Conservation (phyloP, 1,140 invertebrate species). For the Cydia fagiglandana region DNA sequence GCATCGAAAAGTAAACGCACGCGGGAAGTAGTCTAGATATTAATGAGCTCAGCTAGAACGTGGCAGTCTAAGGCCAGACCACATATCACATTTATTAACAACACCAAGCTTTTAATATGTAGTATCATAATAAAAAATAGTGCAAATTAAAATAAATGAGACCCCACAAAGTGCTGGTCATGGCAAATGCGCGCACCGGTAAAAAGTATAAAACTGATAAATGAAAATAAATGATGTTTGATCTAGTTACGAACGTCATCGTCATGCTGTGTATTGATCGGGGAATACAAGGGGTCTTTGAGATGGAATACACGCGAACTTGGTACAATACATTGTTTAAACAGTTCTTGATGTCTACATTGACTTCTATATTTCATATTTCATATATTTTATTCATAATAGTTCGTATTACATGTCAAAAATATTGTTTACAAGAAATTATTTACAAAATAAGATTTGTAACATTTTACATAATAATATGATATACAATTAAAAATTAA, state of each 20-base stretch:
- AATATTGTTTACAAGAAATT: too few species aligned
- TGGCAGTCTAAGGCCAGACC: too few species aligned
- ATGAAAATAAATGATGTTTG: slow-evolving; percentile 34
- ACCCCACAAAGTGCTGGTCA: slow-evolving; percentile 14
- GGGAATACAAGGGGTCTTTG: neutral
- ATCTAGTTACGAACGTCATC: slow-evolving; percentile 25
- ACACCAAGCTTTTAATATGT: neutral
- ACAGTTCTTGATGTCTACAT: too few species aligned
- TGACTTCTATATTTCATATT: too few species aligned
- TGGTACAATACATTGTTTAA: neutral
- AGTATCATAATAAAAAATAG: slow-evolving; percentile 6
- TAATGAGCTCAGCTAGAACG: too few species aligned
- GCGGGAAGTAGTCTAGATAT: too few species aligned
- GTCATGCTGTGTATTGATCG: slow-evolving; percentile 10
- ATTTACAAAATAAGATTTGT: too few species aligned
- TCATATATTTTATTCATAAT: too few species aligned
- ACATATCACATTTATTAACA: neutral
- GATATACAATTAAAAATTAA: too few species aligned
- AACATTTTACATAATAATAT: too few species aligned
- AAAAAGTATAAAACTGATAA: slow-evolving; percentile 29
- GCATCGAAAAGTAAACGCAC: too few species aligned
- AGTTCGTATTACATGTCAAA: too few species aligned
- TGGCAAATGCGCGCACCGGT: slow-evolving; percentile 26
- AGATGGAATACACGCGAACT: neutral
- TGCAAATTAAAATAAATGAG: slow-evolving; percentile 28